phyloP scores from a whole-genome alignment of 1,140 invertebrate genomes.

The Oryctes rhinoceros region DNA sequence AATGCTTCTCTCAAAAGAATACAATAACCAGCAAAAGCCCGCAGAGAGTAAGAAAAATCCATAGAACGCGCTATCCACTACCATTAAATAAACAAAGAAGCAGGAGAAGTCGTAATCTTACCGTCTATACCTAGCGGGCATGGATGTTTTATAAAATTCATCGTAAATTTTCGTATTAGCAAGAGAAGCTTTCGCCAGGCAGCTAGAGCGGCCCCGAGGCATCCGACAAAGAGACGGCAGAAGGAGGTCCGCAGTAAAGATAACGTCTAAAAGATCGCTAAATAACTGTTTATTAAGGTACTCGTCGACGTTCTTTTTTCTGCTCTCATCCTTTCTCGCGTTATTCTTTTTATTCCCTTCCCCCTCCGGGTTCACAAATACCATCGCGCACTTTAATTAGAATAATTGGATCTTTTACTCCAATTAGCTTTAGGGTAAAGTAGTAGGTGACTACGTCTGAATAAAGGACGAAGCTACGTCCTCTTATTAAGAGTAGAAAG shows the following conservation, averaged over 20 bases:
- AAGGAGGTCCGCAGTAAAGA: background rate
- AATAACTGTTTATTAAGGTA: slow-evolving; percentile 22
- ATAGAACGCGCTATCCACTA: background rate
- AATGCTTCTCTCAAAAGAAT: too few relatives aligned
- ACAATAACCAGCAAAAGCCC: too few relatives aligned
- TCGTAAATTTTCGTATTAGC: slow-evolving; percentile 10
- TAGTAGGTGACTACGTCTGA: slow-evolving; percentile 1
- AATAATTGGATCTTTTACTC: slow-evolving; percentile 22
- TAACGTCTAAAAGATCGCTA: slow-evolving; percentile 10
- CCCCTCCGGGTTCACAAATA: background rate
- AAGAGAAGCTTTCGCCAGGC: background rate
- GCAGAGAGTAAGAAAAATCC: too few relatives aligned
- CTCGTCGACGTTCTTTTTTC: background rate
- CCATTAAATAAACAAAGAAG: slow-evolving; percentile 11
- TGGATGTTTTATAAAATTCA: slow-evolving; percentile 16
- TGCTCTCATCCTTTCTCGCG: background rate
- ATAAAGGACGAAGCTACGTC: background rate
- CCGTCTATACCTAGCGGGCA: background rate
- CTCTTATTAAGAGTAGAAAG: background rate
- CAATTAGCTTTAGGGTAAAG: slow-evolving; percentile 5
- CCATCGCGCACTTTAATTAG: slow-evolving; percentile 11
- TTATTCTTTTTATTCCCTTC: too few relatives aligned
- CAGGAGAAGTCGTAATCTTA: background rate
- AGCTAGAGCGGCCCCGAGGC: background rate
- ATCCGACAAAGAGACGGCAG: background rate